Conservation (phyloP, 2,113 vertebrate species). For the Nothocercus julius region DNA sequence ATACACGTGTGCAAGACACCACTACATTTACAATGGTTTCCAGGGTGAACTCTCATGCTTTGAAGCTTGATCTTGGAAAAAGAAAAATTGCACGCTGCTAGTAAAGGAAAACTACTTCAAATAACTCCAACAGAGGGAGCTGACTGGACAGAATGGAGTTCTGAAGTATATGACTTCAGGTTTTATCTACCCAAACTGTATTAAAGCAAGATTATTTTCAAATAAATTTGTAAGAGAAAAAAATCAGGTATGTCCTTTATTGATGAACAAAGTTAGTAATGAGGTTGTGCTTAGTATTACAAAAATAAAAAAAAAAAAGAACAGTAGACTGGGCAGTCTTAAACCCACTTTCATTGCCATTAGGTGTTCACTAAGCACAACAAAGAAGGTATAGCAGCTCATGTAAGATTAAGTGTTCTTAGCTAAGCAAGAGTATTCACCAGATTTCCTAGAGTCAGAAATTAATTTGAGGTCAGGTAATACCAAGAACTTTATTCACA, state of each 20-base stretch:
- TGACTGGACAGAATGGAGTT: not conserved
- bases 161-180: not conserved
- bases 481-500: not conserved
- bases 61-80: not conserved
- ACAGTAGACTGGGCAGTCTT: not conserved
- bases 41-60: not conserved
- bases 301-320: not conserved
- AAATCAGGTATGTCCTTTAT: not conserved
- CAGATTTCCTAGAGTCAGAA: not conserved
- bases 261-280: not conserved
- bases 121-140: constrained; percentile 3
- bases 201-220: not conserved
- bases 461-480: not conserved
- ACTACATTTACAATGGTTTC: not conserved
- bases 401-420: not conserved
- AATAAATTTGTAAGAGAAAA: not conserved
- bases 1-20: not conserved
- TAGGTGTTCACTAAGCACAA: not conserved
- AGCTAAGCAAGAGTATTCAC: not conserved
- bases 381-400: not conserved
- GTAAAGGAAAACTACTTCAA: not conserved
- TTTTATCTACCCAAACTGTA: not conserved
- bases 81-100: not conserved
- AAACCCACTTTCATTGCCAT: not conserved
- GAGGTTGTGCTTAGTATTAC: not conserved